A percentile compares a stretch with the other conserved stretches of the same genome.
Conservation (phyloP, 2,888 invertebrate genomes). For the Andricus quercusramuli region DNA sequence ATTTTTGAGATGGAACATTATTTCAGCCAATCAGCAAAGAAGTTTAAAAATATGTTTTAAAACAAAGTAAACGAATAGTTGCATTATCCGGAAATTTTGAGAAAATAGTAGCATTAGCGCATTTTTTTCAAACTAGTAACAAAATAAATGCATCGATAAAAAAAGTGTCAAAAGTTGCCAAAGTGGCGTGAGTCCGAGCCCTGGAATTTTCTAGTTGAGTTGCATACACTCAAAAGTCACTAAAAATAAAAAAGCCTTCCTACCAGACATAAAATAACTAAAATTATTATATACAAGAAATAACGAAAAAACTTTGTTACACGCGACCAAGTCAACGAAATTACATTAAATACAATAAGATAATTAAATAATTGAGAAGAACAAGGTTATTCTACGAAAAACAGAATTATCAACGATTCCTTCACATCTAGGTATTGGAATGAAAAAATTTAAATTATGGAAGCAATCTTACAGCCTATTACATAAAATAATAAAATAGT, state of each 20-base stretch:
- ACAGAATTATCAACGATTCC: not conserved
- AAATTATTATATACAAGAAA: not conserved
- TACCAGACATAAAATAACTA: not conserved
- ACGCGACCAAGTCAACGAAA: constrained; percentile 9
- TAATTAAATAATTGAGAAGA: constrained; percentile 43
- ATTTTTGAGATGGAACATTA: no score
- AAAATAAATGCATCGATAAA: no score
- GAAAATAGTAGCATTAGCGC: no score
- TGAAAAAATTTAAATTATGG: not conserved
- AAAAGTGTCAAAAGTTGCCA: no score
- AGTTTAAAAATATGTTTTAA: no score
- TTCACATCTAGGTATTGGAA: not conserved
- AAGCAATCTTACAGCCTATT: constrained; percentile 1
- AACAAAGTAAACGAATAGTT: no score
- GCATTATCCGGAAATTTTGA: no score
- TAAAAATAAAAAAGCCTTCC: not conserved
- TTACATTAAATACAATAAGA: constrained; percentile 47
- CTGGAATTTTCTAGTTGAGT: not conserved
- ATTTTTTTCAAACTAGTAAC: no score
- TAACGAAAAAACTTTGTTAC: not conserved
- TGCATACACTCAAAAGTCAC: not conserved
- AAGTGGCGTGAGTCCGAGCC: no score
- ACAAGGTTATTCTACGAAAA: constrained; percentile 18
- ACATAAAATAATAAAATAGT: constrained; percentile 6
- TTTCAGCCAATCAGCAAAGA: no score